Evolutionary conservation across 2,113 vertebrate species (phyloP).

Genomic region (Corythornis vintsioides): DNA sequence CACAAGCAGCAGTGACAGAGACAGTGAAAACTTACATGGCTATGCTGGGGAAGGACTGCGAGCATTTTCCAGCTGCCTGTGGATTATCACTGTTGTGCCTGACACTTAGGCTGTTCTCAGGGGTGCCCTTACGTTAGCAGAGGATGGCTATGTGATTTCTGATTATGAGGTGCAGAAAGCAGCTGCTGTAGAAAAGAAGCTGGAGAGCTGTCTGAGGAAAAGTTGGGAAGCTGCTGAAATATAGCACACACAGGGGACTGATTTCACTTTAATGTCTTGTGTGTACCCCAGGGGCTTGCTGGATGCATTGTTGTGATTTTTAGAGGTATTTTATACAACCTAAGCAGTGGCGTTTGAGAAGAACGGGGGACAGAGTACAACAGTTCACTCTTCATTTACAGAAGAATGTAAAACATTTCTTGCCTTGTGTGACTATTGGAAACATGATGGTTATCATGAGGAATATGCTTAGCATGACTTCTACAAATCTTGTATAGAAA

Average conservation of each 20-base stretch:
- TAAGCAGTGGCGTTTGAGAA: neutral
- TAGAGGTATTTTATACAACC: neutral
- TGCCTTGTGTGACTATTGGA: neutral
- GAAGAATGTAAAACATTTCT: neutral
- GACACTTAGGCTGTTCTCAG: neutral
- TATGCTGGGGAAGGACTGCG: neutral
- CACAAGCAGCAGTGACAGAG: neutral
- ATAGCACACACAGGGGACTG: neutral
- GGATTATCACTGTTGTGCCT: constrained; percentile 31
- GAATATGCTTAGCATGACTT: neutral
- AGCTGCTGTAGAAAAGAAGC: neutral
- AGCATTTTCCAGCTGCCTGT: neutral
- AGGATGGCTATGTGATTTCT: neutral
- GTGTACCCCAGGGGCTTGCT: neutral
- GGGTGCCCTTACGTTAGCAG: neutral
- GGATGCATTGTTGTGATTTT: neutral
- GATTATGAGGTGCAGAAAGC: neutral
- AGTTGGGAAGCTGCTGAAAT: neutral
- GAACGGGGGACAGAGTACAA: neutral
- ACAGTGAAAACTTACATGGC: neutral
- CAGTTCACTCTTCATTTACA: neutral
- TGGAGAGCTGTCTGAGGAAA: neutral
- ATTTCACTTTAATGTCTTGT: neutral
- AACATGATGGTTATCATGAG: neutral
- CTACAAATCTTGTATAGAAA: neutral